Base-by-base conservation (phyloP, 2,113 vertebrate genomes). In the Lepidothrix coronata region DNA sequence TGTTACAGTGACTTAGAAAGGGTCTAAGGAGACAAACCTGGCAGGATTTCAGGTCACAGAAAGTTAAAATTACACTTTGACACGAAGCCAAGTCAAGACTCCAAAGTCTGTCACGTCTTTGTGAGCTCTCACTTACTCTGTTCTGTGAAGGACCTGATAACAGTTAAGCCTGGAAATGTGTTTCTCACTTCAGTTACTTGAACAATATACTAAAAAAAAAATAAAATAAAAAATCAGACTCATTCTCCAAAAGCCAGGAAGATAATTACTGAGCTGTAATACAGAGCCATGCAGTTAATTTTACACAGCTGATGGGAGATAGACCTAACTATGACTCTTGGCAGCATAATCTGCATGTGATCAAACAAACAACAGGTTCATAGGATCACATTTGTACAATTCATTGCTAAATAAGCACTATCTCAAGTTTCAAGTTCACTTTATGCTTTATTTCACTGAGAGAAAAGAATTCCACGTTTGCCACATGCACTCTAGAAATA, bases 41-140 rank as follows among this genome's bases (percentile, higher is more conserved):
- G 58, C 62, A 90, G 37, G 16, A 22, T 33, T 91, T 95, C 78
- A 91, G 83, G 66, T 82, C 78, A 62, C 85, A 66, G 52, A 68
- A 94, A 85, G 78, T 88, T 91, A 89, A 95, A 96, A 76, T 93
- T 79, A 85, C 66, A 85, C 79, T 76, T 4, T 76, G 93, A 88
- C 3, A 0, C 0, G 2, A 93, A 93, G 85, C 87, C 86, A 94
- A 89, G 77, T 49, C 77, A 91, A 89, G 70, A 49, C 62, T 89
- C 61, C 37, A 35, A 87, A 82, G 77, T 71, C 81, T 93, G 58
- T 31, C 86, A 55, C 87, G 93, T 65, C 62, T 52, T 31, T 28
- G 14, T 37, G 30, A 85, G 77, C 68, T 73, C 68, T 91, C 24
- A 3, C 62, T 82, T 21, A 41, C 43, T 39, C 62, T 59, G 54